These are phyloP conservation scores for Synchiropus splendidus DNA, from an alignment of 2,113 vertebrate genomes.

Conservation along the genomic window DNA sequence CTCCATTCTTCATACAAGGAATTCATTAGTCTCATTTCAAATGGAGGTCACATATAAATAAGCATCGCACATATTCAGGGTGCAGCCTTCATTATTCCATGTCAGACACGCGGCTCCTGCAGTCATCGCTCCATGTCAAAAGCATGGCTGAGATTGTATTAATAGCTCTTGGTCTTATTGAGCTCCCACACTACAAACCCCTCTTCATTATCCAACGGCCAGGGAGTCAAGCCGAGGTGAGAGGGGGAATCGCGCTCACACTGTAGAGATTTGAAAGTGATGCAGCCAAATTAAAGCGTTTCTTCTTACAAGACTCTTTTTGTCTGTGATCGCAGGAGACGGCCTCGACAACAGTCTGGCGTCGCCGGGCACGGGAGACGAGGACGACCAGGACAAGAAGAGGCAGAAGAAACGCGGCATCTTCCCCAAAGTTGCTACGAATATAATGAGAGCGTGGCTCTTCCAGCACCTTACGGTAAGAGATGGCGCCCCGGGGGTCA, in stretches of 20 bases:
- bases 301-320: slow-evolving; percentile 5
- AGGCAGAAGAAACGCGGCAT: slow-evolving; percentile 67
- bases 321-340: slow-evolving; percentile 68
- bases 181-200: slow-evolving; percentile 19
- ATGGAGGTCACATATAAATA: slow-evolving; percentile 21
- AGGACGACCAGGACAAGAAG: slow-evolving; percentile 67
- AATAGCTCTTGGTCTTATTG: slow-evolving; percentile 46
- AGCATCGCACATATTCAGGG: slow-evolving; percentile 5
- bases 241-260: slow-evolving; percentile 16
- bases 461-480: slow-evolving; percentile 97
- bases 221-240: slow-evolving; percentile 30
- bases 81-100: slow-evolving; percentile 38
- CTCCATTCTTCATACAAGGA: slow-evolving; percentile 5
- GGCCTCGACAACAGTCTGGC: slow-evolving; percentile 91
- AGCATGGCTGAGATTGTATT: slow-evolving; percentile 48
- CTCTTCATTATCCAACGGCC: slow-evolving; percentile 32
- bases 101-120: slow-evolving; percentile 31
- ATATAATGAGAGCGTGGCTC: slow-evolving; percentile 95
- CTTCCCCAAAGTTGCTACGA: slow-evolving; percentile 69
- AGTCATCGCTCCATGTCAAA: slow-evolving; percentile 59
- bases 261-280: neutral
- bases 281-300: slow-evolving; percentile 8
- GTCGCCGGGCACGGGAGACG: slow-evolving; percentile 87
- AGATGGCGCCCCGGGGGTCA: neutral
- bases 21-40: slow-evolving; percentile 25